These are phyloP conservation scores for Hylia prasina DNA, from an alignment of 2,113 vertebrate genomes.

Conservation along the genomic window DNA sequence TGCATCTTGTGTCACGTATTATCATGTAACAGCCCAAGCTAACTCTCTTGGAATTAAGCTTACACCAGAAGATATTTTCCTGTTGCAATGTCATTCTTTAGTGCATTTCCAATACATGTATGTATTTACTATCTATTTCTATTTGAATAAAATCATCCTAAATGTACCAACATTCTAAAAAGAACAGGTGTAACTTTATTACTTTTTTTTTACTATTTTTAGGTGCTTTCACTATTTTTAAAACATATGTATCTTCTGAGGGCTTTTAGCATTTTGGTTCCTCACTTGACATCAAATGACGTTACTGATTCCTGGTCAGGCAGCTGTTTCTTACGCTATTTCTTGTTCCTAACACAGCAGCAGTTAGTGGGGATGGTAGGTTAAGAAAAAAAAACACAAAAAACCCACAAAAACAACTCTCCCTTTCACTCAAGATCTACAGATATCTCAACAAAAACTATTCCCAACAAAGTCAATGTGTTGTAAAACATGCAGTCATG, in stretches of 20 bases:
- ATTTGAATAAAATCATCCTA: neutral
- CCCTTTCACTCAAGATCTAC: neutral
- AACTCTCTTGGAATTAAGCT: neutral
- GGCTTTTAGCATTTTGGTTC: neutral
- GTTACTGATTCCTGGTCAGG: neutral
- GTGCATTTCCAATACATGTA: neutral
- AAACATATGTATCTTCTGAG: neutral
- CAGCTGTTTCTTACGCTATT: neutral
- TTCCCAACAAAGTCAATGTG: neutral
- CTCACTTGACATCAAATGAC: neutral
- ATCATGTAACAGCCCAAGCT: neutral
- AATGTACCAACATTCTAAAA: neutral
- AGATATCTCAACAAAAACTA: neutral
- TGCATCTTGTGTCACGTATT: neutral
- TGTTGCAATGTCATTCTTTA: neutral
- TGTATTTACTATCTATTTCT: neutral
- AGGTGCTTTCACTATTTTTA: neutral
- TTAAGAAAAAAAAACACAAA: neutral
- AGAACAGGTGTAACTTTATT: fast-evolving
- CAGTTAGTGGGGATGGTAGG: neutral
- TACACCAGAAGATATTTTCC: neutral
- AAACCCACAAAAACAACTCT: no score
- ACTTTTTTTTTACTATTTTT: neutral
- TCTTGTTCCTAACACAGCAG: neutral
- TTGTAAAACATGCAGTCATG: neutral